Base-by-base conservation (phyloP, 2,113 vertebrate genomes). In the Poecile atricapillus region DNA sequence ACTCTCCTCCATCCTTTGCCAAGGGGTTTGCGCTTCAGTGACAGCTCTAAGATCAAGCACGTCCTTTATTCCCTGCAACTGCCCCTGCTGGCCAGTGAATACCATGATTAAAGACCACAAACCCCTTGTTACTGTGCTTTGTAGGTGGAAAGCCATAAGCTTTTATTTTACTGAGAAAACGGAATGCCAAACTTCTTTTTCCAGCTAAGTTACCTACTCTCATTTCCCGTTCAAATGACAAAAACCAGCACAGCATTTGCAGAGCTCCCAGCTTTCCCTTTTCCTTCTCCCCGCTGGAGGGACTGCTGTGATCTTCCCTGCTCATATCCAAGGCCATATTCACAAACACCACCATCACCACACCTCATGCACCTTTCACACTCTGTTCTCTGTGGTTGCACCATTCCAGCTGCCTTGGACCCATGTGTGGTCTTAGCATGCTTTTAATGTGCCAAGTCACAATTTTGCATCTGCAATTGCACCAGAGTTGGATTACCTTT, bases 81-180 rank as follows among this genome's bases (percentile, higher is more conserved):
- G n/a, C 56, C 71, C 47, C 68, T 47, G 43, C 8, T 88, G 37
- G 37, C 53, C 9, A 30, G 21, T 53, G 82, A 88, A 93, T 58
- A 41, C 47, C 2, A 0, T 39, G 63, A 88, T 83, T 88, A 83
- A 92, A 83, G 80, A n/a, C 68, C 20, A 50, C 1, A 2, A 86
- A 53, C 44, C 68, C 47, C 24, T 93, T 63, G 28, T 69, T 58
- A 75, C 35, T 50, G 30, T 10, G 43, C 33, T 63, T 43, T 87
- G 47, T 56, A 44, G 84, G 10, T 78, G 28, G n/a, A 55, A 65
- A 77, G n/a, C 17, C 37, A 37, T 18, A 37, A 73, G 17, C 21
- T 91, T 82, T 47, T 84, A 15, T 68, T 93, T 87, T 46, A 65
- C 53, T 25, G 53, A 64, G 53, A 62, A 92, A 87, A 67, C 20